These are phyloP conservation scores for Macaria liturata DNA, from an alignment of 2,888 invertebrate genomes.

Conservation along the genomic window DNA sequence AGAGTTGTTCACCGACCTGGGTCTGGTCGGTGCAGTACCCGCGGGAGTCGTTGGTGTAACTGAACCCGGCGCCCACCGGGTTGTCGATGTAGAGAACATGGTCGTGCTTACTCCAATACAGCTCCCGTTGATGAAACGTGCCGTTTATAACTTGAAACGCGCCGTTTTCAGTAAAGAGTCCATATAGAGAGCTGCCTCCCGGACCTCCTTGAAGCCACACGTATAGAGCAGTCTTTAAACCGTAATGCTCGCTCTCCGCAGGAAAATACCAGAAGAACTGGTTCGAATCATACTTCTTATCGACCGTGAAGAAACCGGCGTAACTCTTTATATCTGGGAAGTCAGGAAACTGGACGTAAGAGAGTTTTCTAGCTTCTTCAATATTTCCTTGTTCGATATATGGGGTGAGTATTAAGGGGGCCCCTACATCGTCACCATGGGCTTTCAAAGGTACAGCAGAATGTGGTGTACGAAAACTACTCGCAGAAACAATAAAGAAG, in stretches of 20 bases:
- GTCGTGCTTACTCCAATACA: slow-evolving; percentile 90
- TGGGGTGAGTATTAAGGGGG: slow-evolving; percentile 88
- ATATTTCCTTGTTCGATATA: slow-evolving; percentile 87
- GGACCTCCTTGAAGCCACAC: slow-evolving; percentile 95
- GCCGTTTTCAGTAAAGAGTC: slow-evolving; percentile 92
- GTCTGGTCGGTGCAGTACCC: slow-evolving; percentile 92
- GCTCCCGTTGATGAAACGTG: slow-evolving; percentile 83
- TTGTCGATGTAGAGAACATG: slow-evolving; percentile 95
- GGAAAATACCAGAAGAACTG: slow-evolving; percentile 93
- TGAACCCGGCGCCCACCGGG: slow-evolving; percentile 96
- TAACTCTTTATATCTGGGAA: slow-evolving; percentile 85
- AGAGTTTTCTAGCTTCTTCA: slow-evolving; percentile 82
- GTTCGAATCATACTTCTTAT: slow-evolving; percentile 89
- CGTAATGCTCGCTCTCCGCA: slow-evolving; percentile 73
- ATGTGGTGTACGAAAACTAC: neutral
- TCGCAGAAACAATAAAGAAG: neutral
- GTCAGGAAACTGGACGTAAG: slow-evolving; percentile 82
- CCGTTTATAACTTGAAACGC: slow-evolving; percentile 75
- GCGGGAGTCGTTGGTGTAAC: slow-evolving; percentile 89
- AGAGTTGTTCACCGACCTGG: slow-evolving; percentile 91
- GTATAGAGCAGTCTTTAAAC: slow-evolving; percentile 86
- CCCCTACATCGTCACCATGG: slow-evolving; percentile 2
- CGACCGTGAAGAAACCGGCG: slow-evolving; percentile 93
- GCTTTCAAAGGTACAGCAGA: neutral
- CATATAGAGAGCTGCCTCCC: slow-evolving; percentile 90